These are phyloP conservation scores for Drosophila crucigera DNA, from an alignment of 2,888 invertebrate species.

Conservation along the genomic window DNA sequence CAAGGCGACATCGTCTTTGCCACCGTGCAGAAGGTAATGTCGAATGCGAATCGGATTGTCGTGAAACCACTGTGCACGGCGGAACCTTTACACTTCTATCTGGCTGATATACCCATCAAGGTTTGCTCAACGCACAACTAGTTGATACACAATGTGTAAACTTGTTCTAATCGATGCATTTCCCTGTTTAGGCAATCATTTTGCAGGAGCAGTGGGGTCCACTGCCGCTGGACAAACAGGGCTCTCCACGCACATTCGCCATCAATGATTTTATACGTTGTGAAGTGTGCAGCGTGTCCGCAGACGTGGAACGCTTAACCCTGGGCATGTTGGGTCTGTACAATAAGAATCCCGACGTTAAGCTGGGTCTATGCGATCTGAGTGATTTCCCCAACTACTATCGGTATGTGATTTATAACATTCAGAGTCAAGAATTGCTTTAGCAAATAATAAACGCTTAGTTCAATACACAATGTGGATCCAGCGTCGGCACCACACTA, in stretches of 20 bases:
- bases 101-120: slow-evolving; percentile 95
- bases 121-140: slow-evolving; percentile 86
- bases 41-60: slow-evolving; percentile 82
- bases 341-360: slow-evolving; percentile 89
- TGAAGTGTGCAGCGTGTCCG: slow-evolving; percentile 94
- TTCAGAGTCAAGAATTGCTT: background rate
- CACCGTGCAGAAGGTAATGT: slow-evolving; percentile 90
- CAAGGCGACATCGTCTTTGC: slow-evolving; percentile 93
- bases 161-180: background rate
- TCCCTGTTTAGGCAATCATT: slow-evolving; percentile 56
- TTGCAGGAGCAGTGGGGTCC: slow-evolving; percentile 63
- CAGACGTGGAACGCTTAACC: slow-evolving; percentile 94
- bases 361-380: slow-evolving; percentile 93
- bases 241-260: slow-evolving; percentile 91
- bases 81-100: slow-evolving; percentile 91
- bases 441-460: slow-evolving; percentile 7
- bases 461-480: slow-evolving; percentile 56
- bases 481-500: slow-evolving; percentile 87
- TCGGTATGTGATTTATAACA: slow-evolving; percentile 89
- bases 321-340: slow-evolving; percentile 94
- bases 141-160: background rate
- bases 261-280: slow-evolving; percentile 94
- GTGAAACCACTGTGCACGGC: slow-evolving; percentile 93
- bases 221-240: slow-evolving; percentile 88
- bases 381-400: slow-evolving; percentile 93